These are phyloP conservation scores for Hirudinaria manillensis DNA, from an alignment of 2,888 invertebrate species.

Conservation along the genomic window DNA sequence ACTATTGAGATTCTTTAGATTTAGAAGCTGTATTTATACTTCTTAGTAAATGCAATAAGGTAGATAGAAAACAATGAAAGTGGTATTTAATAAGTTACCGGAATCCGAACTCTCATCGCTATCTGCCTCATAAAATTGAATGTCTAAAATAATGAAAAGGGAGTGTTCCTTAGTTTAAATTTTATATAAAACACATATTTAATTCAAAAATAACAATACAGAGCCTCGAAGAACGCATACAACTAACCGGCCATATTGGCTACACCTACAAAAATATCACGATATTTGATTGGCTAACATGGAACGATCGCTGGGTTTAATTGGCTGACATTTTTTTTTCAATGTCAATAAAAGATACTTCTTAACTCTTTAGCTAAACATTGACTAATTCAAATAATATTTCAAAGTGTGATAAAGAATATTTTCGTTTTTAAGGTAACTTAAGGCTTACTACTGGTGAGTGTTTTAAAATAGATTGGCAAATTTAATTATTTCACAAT, in stretches of 20 bases:
- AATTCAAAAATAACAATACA: not conserved
- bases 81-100: constrained; percentile 24
- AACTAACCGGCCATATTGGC: constrained; percentile 33
- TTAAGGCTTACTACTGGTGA: too few species aligned
- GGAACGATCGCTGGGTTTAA: constrained; percentile 12
- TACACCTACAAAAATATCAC: constrained; percentile 21
- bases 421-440: too few species aligned
- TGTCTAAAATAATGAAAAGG: constrained; percentile 20
- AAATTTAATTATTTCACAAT: too few species aligned
- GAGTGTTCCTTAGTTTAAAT: not conserved
- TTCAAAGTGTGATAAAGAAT: too few species aligned
- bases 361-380: not conserved
- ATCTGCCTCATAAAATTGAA: constrained; percentile 34
- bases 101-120: constrained; percentile 33
- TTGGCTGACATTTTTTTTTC: constrained; percentile 19
- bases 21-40: too few species aligned
- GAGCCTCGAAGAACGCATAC: not conserved
- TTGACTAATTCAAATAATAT: constrained; percentile 4
- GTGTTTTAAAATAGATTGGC: too few species aligned
- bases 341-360: constrained; percentile 4
- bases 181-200: not conserved
- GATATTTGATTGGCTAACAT: constrained; percentile 13
- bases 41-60: not conserved
- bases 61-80: not conserved
- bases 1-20: not conserved